phyloP scores from a whole-genome alignment of 2,113 vertebrate genomes.

The Opisthocomus hoazin region DNA sequence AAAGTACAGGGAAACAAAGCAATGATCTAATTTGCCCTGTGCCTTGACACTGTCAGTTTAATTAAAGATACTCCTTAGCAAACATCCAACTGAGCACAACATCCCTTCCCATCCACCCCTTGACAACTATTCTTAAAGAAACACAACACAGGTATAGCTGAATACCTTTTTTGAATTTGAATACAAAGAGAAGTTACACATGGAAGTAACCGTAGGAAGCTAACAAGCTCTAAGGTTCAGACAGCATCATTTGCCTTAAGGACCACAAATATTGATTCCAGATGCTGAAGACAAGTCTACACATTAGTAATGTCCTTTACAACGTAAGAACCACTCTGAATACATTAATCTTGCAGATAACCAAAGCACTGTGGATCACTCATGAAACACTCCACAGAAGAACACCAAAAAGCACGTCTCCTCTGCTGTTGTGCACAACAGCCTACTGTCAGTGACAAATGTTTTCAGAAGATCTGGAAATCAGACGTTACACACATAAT shows the following conservation, averaged over 20 bases:
- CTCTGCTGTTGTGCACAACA: not conserved
- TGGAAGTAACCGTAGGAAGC: not conserved
- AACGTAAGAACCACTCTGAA: not conserved
- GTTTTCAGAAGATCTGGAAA: not conserved
- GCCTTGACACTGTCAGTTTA: not conserved
- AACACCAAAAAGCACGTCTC: not conserved
- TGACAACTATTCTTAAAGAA: not conserved
- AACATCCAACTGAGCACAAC: not conserved
- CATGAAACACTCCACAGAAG: not conserved
- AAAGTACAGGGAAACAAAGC: not conserved
- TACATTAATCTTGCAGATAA: not conserved
- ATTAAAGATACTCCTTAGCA: not conserved
- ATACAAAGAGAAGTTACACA: not conserved
- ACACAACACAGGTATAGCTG: not conserved
- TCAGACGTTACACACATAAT: not conserved
- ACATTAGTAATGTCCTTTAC: not conserved
- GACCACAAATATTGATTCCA: not conserved
- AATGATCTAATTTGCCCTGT: not conserved
- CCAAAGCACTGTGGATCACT: not conserved
- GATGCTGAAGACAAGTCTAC: not conserved
- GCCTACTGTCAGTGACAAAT: not conserved
- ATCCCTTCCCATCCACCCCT: accelerated
- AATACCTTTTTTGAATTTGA: not conserved
- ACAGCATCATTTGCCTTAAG: too few relatives aligned
- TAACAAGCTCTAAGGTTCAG: not conserved